These are phyloP conservation scores for Parazoanthus darwini DNA, from an alignment of 92 coral and sea anemone genomes.

Conservation along the genomic window DNA sequence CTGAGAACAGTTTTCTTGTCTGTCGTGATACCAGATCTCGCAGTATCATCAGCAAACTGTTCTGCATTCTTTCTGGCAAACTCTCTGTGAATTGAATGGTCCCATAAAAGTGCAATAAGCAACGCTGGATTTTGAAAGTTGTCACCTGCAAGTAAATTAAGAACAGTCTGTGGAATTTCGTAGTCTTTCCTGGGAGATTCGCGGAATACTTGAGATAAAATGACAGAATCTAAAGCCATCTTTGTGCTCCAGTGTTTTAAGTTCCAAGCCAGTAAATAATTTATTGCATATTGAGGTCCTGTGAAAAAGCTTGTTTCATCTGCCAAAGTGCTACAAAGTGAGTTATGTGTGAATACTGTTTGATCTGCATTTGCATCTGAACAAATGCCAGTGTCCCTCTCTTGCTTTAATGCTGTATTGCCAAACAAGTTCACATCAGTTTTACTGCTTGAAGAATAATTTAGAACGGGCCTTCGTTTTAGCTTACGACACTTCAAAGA, in stretches of 20 bases:
- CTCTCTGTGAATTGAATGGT: slow-evolving; percentile 70
- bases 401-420: not conserved
- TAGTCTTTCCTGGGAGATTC: slow-evolving; percentile 31
- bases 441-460: not conserved
- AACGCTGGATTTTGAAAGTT: slow-evolving; percentile 79
- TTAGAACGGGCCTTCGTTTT: not conserved
- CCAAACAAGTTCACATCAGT: not conserved
- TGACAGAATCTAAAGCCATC: slow-evolving; percentile 69
- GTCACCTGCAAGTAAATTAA: slow-evolving; percentile 60
- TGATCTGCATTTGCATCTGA: not conserved
- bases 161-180: slow-evolving; percentile 50
- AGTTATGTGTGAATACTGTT: not conserved
- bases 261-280: slow-evolving; percentile 65
- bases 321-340: not conserved
- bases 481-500: slow-evolving; percentile 9
- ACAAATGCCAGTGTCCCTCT: no score
- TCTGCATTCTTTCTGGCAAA: slow-evolving; percentile 54
- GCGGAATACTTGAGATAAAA: slow-evolving; percentile 41
- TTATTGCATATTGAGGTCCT: slow-evolving; percentile 52
- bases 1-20: slow-evolving; percentile 61
- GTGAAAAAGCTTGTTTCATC: not conserved
- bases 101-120: slow-evolving; percentile 67
- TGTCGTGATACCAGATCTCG: slow-evolving; percentile 2
- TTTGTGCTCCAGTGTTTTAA: slow-evolving; percentile 67
- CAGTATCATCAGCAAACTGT: slow-evolving; percentile 47